Evolutionary conservation across 92 coral and sea anemone species (phyloP), one percentile per base, ranked within the genome.

Genomic region (Zoanthus sociatus): DNA sequence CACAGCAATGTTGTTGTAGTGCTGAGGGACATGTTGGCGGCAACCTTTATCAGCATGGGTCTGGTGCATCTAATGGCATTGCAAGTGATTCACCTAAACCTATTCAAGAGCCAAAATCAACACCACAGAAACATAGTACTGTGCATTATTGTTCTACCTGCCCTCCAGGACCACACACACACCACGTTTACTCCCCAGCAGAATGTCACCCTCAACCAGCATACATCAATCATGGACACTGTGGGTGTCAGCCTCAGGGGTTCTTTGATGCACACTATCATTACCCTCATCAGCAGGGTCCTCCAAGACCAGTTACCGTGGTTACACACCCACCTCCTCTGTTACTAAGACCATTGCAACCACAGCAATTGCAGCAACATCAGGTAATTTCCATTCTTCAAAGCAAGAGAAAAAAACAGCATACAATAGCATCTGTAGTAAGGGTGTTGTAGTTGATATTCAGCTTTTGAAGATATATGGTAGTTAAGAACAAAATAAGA

Each of bases 291-390:
- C 94, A 91, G 71, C 91, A 88, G 53, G 94, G 93, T 30, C 89
- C 93, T 7, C 88, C 96, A 37, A 93, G 96, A n/a, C 93, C 94
- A 16, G 88, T 95, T 17, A 94, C 94, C 32, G 94, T 95, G 71
- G 96, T 92, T 16, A 73, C 89, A 0, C 98, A 93, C 73, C 98
- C 98, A 9, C 98, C 98, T 8, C 98, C 98, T 1, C 75, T 95
- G 51, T 83, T 95, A 20, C 88, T 95, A 6, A 86, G 98, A 77
- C 98, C 98, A 69, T 83, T 95, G 20, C 98, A 93, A 32, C 98
- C 98, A 7, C 98, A 95, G 37, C 98, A 95, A 61, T 73, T 95
- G 79, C 98, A 95, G 66, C 98, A 95, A 67, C 98, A 93, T 77
- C 98, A 95, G 94, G 98, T 92, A 7, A 16, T 14, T 44, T 15